phyloP scores from a whole-genome alignment of 2,888 invertebrate genomes.

The Carterocephalus palaemon region DNA sequence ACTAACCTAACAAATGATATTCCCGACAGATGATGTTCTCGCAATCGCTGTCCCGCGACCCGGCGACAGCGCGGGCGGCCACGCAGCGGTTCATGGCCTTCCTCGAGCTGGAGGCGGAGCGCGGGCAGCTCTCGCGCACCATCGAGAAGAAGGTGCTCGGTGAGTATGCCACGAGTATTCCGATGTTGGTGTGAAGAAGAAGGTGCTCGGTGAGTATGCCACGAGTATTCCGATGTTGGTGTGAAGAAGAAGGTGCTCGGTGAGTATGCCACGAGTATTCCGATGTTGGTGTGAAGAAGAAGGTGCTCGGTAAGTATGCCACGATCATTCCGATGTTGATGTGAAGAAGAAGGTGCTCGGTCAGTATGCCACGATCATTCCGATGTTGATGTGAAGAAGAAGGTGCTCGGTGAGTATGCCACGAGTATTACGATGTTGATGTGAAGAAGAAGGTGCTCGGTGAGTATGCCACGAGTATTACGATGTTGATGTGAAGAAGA shows the following conservation, averaged over 20 bases:
- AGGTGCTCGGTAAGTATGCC: slow-evolving; percentile 82
- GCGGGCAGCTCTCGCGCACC: slow-evolving; percentile 85
- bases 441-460: no score
- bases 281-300: no score
- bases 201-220: slow-evolving; percentile 82
- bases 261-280: slow-evolving; percentile 53
- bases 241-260: slow-evolving; percentile 89
- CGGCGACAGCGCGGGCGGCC: slow-evolving; percentile 84
- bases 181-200: no score
- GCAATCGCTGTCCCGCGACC: slow-evolving; percentile 84
- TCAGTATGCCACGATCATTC: no score
- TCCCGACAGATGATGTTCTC: slow-evolving; percentile 84
- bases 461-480: no score
- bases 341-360: no score
- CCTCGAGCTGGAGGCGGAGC: slow-evolving; percentile 84
- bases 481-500: no score
- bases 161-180: slow-evolving; percentile 53
- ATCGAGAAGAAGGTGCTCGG: slow-evolving; percentile 89
- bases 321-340: no score
- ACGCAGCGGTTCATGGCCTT: slow-evolving; percentile 86
- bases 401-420: no score
- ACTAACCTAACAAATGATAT: background rate
- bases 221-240: no score
- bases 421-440: no score
- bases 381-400: no score